Conservation (phyloP, 2,113 vertebrate species). For the Henicopernis longicauda region DNA sequence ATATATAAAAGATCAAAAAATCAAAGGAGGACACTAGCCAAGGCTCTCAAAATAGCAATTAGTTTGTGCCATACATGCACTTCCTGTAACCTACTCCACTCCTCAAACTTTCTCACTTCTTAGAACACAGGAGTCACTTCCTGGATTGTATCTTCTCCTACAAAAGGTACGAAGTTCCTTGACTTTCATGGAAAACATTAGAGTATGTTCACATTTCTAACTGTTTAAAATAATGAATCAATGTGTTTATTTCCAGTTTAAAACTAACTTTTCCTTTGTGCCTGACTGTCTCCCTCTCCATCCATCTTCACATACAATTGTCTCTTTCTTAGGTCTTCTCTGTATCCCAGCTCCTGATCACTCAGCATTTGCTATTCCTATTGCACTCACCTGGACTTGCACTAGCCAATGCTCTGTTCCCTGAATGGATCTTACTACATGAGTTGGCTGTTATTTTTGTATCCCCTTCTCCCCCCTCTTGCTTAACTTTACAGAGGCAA, state of each 20-base stretch:
- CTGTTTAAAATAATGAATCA: neutral
- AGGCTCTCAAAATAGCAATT: neutral
- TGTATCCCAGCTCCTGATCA: neutral
- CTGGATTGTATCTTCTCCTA: neutral
- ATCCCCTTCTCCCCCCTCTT: neutral
- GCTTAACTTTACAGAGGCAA: neutral
- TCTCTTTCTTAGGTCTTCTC: neutral
- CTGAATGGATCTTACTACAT: neutral
- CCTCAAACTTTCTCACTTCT: neutral
- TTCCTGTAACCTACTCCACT: neutral
- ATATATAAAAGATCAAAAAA: neutral
- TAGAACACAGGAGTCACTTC: neutral
- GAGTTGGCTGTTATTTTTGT: neutral
- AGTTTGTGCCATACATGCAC: neutral
- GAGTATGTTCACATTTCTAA: neutral
- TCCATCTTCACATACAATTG: neutral
- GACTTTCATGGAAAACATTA: fast-evolving
- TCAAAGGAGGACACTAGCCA: neutral
- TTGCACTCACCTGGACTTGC: neutral
- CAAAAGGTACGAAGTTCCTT: neutral
- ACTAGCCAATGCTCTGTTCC: neutral
- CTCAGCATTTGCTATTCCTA: neutral
- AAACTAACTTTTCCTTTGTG: neutral
- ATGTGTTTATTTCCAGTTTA: neutral
- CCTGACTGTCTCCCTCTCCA: neutral